Evolutionary conservation across 2,797 vertebrate species (phyloP), one percentile per base, ranked within the genome.

Genomic region (Geotria australis): DNA sequence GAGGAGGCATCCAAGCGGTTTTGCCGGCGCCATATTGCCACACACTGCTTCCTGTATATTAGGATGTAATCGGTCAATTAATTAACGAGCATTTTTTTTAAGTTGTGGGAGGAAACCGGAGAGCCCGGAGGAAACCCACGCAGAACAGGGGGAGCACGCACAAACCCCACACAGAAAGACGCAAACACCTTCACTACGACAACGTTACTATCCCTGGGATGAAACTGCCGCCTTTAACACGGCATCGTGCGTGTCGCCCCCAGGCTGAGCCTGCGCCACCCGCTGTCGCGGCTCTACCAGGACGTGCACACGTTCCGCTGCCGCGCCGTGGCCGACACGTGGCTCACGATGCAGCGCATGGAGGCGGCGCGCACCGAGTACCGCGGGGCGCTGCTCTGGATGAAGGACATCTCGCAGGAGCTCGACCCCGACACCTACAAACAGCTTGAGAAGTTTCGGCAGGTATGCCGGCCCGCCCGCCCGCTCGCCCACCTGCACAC

Each of bases 381-480:
- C 64, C 69, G 77, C 56, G 77, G 71, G 53, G 76, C 74, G 10
- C 67, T 74, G 58, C 74, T 83, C n/a, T 79, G 77, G 77, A 80
- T 83, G 76, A 83, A 81, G 63, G 79, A 80, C 15, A 64, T 77
- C 47, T 83, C 77, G 6, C 77, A 79, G 57, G 78, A 81, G 58
- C 68, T 81, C 24, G 77, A 81, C 68, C 79, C 78, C 2, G 80
- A 82, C 63, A 85, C 79, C 13, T 77, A 74, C 67, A 85, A 82
- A 60, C 77, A 85, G 66, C 73, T 78, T 70, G 77, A 80, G 60
- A 84, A 79, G 70, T 83, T 85, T 64, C 71, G 77, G 66, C 81
- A 81, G 73, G 76, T 77, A 62, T 47, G 65, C 57, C 10, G 5
- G 2, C 48, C 56, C n/a, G 12, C 9, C 53, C 9, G 3, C 10